Conservation (phyloP, 1,140 invertebrate species). For the Scaptomyza graminum region DNA sequence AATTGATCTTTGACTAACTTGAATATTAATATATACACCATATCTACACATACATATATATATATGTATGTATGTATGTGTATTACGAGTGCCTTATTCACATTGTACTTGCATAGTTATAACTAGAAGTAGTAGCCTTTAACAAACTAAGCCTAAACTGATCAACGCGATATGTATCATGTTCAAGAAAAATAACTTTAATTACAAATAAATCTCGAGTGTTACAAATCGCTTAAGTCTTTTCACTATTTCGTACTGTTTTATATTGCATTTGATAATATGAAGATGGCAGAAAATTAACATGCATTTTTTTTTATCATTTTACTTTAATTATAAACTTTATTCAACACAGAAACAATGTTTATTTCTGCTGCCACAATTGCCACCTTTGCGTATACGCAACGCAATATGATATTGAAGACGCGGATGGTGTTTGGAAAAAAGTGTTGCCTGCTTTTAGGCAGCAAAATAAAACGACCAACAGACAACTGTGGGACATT, state of each 20-base stretch:
- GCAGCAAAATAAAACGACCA: slow-evolving; percentile 1
- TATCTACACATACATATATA: slow-evolving; percentile 1
- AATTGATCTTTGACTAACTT: slow-evolving; percentile 35
- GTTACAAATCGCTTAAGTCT: slow-evolving; percentile 20
- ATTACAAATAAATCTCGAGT: slow-evolving; percentile 46
- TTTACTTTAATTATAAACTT: too few relatives aligned
- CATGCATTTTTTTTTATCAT: too few relatives aligned
- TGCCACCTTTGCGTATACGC: slow-evolving; percentile 9
- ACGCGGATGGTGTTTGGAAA: not conserved
- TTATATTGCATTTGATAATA: too few relatives aligned
- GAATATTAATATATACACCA: not conserved
- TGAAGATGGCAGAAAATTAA: too few relatives aligned
- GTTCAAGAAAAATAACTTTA: slow-evolving; percentile 56
- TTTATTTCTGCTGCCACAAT: not conserved
- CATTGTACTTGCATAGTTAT: slow-evolving; percentile 48
- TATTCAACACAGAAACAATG: too few relatives aligned
- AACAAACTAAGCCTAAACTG: slow-evolving; percentile 43
- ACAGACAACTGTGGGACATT: too few relatives aligned
- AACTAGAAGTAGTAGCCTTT: slow-evolving; percentile 43
- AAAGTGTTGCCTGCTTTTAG: slow-evolving; percentile 17
- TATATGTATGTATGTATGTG: slow-evolving; percentile 3
- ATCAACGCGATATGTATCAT: slow-evolving; percentile 57
- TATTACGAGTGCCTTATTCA: slow-evolving; percentile 39
- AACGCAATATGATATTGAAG: not conserved
- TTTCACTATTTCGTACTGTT: slow-evolving; percentile 1